Conservation (phyloP, 2,888 invertebrate genomes). For the Scaptomyza reducta region DNA sequence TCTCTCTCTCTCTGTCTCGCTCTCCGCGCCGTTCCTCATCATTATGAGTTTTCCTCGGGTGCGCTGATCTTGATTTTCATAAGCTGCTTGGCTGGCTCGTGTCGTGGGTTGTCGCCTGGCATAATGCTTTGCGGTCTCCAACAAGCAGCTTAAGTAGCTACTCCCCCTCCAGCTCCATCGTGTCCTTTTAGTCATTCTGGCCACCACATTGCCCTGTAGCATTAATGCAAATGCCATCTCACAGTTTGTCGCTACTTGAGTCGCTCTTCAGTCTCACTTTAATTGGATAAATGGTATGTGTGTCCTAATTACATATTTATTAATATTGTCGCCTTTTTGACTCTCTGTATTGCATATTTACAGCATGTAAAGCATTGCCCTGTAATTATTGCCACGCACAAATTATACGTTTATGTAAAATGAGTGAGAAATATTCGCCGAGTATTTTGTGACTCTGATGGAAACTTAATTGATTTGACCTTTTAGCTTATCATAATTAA, state of each 20-base stretch:
- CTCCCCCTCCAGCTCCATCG: background rate
- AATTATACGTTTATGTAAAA: background rate
- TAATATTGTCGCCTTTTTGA: conserved; percentile 12
- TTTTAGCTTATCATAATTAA: background rate
- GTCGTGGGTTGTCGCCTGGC: conserved; percentile 31
- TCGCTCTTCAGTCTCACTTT: conserved; percentile 7
- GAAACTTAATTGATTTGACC: background rate
- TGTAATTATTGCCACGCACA: background rate
- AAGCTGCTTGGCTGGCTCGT: conserved; percentile 49
- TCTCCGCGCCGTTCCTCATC: background rate
- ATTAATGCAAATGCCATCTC: conserved; percentile 36
- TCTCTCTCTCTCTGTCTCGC: too few relatives aligned
- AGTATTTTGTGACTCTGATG: background rate
- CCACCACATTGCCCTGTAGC: background rate
- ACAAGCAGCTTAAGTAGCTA: conserved; percentile 57
- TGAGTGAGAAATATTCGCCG: background rate
- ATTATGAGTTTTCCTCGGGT: background rate
- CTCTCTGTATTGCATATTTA: background rate
- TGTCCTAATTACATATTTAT: conserved; percentile 35
- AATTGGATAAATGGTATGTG: conserved; percentile 25
- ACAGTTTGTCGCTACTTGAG: conserved; percentile 21
- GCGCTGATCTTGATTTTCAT: conserved; percentile 62
- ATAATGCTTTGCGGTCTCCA: conserved; percentile 53
- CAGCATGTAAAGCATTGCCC: background rate
- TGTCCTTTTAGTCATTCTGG: background rate